These are phyloP conservation scores for Lates japonicus DNA, from an alignment of 2,797 vertebrate species.

Conservation along the genomic window DNA sequence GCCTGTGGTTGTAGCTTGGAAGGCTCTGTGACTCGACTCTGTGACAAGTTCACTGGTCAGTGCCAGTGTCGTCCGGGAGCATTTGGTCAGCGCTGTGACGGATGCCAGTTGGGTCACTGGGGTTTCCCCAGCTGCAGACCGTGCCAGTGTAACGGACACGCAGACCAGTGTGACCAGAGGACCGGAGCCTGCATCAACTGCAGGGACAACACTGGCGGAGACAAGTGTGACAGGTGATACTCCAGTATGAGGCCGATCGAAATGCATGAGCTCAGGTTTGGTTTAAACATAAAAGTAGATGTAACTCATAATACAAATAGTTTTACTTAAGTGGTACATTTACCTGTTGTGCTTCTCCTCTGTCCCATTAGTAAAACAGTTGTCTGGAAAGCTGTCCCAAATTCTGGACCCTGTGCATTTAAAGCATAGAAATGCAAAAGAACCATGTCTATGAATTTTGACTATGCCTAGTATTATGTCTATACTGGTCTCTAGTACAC, in stretches of 20 bases:
- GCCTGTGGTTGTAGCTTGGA: conserved; percentile 93
- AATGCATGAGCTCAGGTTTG: not conserved
- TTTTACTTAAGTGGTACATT: too few species aligned
- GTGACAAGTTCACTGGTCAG: conserved; percentile 90
- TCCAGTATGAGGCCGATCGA: not conserved
- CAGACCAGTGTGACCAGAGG: conserved; percentile 89
- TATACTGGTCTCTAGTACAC: not conserved
- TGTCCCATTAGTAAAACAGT: too few species aligned
- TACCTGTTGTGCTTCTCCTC: too few species aligned
- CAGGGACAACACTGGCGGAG: conserved; percentile 89
- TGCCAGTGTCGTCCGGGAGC: conserved; percentile 92
- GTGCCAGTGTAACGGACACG: conserved; percentile 92
- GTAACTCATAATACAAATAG: too few species aligned
- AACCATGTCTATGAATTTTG: too few species aligned
- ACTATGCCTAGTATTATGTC: not conserved
- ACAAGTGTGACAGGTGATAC: conserved; percentile 91
- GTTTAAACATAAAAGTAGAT: not conserved
- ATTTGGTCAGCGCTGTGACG: conserved; percentile 91
- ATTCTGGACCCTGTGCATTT: too few species aligned
- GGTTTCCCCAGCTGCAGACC: conserved; percentile 93
- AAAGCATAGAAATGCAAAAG: too few species aligned
- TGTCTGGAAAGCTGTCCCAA: too few species aligned
- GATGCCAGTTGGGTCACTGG: conserved; percentile 93
- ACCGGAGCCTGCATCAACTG: conserved; percentile 89
- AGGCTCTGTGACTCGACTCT: conserved; percentile 89